These are phyloP conservation scores for Ridgeia piscesae DNA, from an alignment of 1,140 invertebrate genomes.

Conservation along the genomic window DNA sequence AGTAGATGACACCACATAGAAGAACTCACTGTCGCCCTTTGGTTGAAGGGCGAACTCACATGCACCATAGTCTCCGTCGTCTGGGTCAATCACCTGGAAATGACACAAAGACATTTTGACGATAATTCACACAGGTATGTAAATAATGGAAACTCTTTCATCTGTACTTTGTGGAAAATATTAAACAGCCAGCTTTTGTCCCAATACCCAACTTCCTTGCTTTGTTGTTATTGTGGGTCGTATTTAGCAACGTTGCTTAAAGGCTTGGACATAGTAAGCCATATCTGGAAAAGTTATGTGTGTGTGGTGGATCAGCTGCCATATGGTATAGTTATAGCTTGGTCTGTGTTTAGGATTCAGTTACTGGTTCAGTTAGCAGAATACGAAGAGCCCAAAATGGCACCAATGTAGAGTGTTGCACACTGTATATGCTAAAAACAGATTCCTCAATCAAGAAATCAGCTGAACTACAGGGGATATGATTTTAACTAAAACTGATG, in stretches of 20 bases:
- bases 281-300: background rate
- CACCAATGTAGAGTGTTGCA: background rate
- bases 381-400: too few relatives aligned
- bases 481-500: background rate
- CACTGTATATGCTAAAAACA: background rate
- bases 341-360: background rate
- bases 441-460: background rate
- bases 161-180: background rate
- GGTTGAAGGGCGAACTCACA: background rate
- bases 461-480: background rate
- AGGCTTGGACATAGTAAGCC: background rate
- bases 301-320: background rate
- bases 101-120: background rate
- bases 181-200: background rate
- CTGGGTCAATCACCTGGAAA: background rate
- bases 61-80: background rate
- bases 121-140: background rate
- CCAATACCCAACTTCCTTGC: background rate
- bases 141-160: background rate
- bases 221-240: background rate
- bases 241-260: background rate
- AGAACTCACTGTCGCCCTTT: background rate
- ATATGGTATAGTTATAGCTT: background rate
- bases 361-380: background rate
- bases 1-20: background rate